Evolutionary conservation across 1,140 invertebrate species (phyloP).

Genomic region (Microplitis demolitor): DNA sequence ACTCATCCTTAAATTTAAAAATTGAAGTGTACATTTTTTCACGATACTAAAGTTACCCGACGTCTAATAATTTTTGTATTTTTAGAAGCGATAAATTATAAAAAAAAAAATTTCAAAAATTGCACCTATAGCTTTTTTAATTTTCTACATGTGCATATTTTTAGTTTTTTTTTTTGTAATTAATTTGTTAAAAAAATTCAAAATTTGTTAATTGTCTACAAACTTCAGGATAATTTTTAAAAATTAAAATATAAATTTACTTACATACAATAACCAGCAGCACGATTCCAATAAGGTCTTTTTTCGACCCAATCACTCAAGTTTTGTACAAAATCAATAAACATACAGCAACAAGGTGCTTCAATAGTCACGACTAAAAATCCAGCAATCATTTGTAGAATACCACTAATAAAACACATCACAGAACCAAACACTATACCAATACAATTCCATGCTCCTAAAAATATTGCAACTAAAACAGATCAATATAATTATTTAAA

Average conservation of each 20-base stretch:
- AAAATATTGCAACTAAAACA: conserved; percentile 81
- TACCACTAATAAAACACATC: conserved; percentile 77
- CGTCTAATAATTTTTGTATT: too few relatives aligned
- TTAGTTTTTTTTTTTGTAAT: too few relatives aligned
- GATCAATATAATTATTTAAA: conserved; percentile 9
- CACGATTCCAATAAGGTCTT: conserved; percentile 89
- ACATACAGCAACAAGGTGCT: conserved; percentile 93
- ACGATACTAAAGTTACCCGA: too few relatives aligned
- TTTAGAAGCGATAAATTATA: too few relatives aligned
- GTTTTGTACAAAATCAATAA: conserved; percentile 88
- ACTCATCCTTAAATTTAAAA: too few relatives aligned
- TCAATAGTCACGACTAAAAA: conserved; percentile 86
- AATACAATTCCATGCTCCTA: conserved; percentile 81
- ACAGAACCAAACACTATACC: conserved; percentile 71
- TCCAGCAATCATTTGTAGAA: conserved; percentile 88
- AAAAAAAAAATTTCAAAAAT: too few relatives aligned
- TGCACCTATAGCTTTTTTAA: too few relatives aligned
- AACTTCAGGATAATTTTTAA: too few relatives aligned
- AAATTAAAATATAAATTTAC: conserved; percentile 48
- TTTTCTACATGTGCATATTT: too few relatives aligned
- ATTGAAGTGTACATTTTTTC: too few relatives aligned
- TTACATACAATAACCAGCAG: conserved; percentile 84
- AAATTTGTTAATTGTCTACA: too few relatives aligned
- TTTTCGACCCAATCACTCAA: conserved; percentile 81
- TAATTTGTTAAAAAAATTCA: too few relatives aligned